Base-by-base conservation (phyloP, 2,113 vertebrate species). In the Formicarius rufipectus region DNA sequence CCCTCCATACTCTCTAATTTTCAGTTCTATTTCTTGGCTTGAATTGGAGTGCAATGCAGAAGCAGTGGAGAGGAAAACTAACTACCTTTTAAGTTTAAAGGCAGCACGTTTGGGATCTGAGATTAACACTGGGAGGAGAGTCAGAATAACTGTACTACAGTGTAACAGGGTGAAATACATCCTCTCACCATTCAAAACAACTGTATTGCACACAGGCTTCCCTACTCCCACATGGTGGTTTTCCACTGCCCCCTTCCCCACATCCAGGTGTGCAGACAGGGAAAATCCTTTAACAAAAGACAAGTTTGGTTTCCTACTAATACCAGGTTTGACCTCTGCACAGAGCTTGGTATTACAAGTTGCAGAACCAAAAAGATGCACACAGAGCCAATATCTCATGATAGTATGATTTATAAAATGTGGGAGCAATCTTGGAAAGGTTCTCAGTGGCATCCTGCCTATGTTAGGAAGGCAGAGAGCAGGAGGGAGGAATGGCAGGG, bases 151-250 rank as follows among this genome's bases (percentile, higher is more conserved):
- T 75, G 40, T 20, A 13, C 20, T 66, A 2, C n/a, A 22, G 13
- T 23, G 3, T 7, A 84, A 44, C 16, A 47, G 1, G 37, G 23
- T 55, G 21, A 69, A 72, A 49, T 28, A 28, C 20, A 37, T 68
- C 19, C 30, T 15, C 14, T 81, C 10, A 12, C 21, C 16, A 4
- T 24, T 59, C 21, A 39, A 18, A 91, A 37, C 7, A 37, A 8
- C 24, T 35, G 15, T 14, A 50, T 15, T 21, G 28, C 44, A 5
- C n/a, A 8, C 4, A 27, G 53, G 12, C 31, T 67, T 58, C 37
- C n/a, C 15, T 18, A 7, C 6, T 71, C 25, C 50, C 9, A 1
- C 0, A 0, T 9, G 28, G 23, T 30, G 50, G 25, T 33, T 79
- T 90, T 80, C n/a, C 63, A 14, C 45, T 27, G 30, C 23, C 6